Evolutionary conservation across 2,888 invertebrate species (phyloP).

Genomic region (Antheraea yamamai): DNA sequence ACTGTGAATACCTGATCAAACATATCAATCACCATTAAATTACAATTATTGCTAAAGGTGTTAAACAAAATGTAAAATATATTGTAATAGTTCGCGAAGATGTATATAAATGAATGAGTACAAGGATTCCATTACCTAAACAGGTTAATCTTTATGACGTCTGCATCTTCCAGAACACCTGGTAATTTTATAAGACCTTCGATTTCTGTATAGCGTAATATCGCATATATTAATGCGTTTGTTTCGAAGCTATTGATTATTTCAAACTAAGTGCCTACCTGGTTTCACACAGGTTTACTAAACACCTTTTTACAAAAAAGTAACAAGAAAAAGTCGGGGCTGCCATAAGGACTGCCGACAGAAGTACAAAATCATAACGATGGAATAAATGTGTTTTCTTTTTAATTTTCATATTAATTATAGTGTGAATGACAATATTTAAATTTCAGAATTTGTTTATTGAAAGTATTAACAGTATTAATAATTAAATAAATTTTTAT

Average conservation of each 20-base stretch:
- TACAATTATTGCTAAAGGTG: not conserved
- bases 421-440: too few relatives aligned
- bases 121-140: not conserved
- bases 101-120: not conserved
- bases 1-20: not conserved
- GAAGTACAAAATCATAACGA: too few relatives aligned
- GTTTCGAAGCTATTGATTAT: not conserved
- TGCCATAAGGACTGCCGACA: too few relatives aligned
- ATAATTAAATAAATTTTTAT: too few relatives aligned
- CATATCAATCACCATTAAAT: constrained; percentile 1
- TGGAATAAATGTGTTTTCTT: too few relatives aligned
- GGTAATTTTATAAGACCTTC: not conserved
- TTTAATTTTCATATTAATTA: too few relatives aligned
- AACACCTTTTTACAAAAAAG: too few relatives aligned
- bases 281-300: too few relatives aligned
- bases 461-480: too few relatives aligned
- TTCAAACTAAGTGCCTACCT: not conserved
- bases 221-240: not conserved
- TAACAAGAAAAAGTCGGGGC: too few relatives aligned
- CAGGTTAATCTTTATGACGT: constrained; percentile 6
- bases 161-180: constrained; percentile 1
- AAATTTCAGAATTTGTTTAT: too few relatives aligned
- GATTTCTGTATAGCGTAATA: not conserved
- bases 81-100: not conserved
- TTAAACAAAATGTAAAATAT: not conserved